phyloP scores from a whole-genome alignment of 2,888 invertebrate species.

The Epirrhoe alternata region DNA sequence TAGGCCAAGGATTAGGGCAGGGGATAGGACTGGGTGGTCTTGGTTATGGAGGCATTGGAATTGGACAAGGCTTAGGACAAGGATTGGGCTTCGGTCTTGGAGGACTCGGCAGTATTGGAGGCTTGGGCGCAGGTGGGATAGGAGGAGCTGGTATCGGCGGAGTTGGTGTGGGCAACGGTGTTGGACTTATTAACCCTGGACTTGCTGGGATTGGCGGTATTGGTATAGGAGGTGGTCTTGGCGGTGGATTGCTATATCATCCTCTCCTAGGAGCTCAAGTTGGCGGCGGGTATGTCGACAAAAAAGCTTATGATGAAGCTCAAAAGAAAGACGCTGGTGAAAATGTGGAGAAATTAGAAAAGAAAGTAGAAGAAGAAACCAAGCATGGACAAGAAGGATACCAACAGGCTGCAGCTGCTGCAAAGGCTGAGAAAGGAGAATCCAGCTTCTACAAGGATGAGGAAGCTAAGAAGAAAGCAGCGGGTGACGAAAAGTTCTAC shows the following conservation, averaged over 20 bases:
- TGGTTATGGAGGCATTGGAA: conserved; percentile 52
- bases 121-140: conserved; percentile 57
- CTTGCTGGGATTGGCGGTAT: conserved; percentile 65
- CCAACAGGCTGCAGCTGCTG: conserved; percentile 82
- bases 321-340: conserved; percentile 85
- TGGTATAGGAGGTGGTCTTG: conserved; percentile 55
- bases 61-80: conserved; percentile 50
- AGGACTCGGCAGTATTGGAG: conserved; percentile 54
- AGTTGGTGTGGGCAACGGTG: conserved; percentile 48
- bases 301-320: conserved; percentile 83
- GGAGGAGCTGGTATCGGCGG: conserved; percentile 55
- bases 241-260: conserved; percentile 71
- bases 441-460: conserved; percentile 82
- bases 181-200: conserved; percentile 66
- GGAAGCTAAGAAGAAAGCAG: conserved; percentile 85
- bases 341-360: conserved; percentile 82
- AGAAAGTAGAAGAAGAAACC: conserved; percentile 82
- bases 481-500: conserved; percentile 85
- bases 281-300: conserved; percentile 81
- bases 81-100: conserved; percentile 52
- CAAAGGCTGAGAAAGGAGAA: conserved; percentile 83
- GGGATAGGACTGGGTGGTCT: conserved; percentile 48
- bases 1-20: conserved; percentile 48
- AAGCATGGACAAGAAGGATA: conserved; percentile 85
- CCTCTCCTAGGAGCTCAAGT: conserved; percentile 72